Percentiles rank a stretch among this genome's conserved stretches.
Conservation (phyloP, 2,797 vertebrate genomes). For the Menidia menidia region DNA sequence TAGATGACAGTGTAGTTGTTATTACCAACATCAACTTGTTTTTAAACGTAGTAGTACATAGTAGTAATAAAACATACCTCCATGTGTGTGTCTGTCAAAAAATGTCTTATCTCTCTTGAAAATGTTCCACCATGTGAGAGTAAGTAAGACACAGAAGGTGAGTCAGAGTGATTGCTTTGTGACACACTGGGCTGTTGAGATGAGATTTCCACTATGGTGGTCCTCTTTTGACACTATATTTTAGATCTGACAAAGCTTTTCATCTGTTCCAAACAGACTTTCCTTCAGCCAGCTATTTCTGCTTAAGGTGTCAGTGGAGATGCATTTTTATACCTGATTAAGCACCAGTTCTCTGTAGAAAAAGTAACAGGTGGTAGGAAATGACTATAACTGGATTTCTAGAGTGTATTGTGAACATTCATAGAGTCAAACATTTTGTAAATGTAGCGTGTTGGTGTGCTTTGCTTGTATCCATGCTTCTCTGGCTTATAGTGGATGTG, state of each 20-base stretch:
- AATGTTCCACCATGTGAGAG: slow-evolving; percentile 23
- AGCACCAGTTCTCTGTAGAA: slow-evolving; percentile 10
- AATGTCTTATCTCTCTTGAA: slow-evolving; percentile 26
- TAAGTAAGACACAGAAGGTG: slow-evolving; percentile 44
- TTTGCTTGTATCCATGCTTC: slow-evolving; percentile 9
- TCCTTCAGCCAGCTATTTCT: slow-evolving; percentile 35
- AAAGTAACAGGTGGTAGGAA: slow-evolving; percentile 7
- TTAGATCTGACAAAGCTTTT: slow-evolving; percentile 59
- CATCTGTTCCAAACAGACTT: slow-evolving; percentile 55
- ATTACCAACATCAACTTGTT: slow-evolving; percentile 8
- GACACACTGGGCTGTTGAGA: slow-evolving; percentile 64
- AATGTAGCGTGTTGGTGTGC: slow-evolving; percentile 1
- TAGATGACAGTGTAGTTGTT: slow-evolving; percentile 47
- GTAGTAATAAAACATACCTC: slow-evolving; percentile 14
- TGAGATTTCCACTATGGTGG: slow-evolving; percentile 68
- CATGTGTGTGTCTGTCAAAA: slow-evolving; percentile 14
- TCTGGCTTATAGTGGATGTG: neutral
- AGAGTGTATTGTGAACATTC: slow-evolving; percentile 7
- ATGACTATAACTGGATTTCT: slow-evolving; percentile 2
- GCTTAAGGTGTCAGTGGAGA: slow-evolving; percentile 44
- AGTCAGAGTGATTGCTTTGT: slow-evolving; percentile 66
- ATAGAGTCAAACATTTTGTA: slow-evolving; percentile 14
- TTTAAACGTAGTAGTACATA: slow-evolving; percentile 14
- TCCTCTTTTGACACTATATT: slow-evolving; percentile 59
- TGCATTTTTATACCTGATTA: slow-evolving; percentile 43